Percentiles rank a stretch among this genome's conserved stretches.
Conservation (phyloP, 92 coral and sea anemone species). For the Ricordea florida region DNA sequence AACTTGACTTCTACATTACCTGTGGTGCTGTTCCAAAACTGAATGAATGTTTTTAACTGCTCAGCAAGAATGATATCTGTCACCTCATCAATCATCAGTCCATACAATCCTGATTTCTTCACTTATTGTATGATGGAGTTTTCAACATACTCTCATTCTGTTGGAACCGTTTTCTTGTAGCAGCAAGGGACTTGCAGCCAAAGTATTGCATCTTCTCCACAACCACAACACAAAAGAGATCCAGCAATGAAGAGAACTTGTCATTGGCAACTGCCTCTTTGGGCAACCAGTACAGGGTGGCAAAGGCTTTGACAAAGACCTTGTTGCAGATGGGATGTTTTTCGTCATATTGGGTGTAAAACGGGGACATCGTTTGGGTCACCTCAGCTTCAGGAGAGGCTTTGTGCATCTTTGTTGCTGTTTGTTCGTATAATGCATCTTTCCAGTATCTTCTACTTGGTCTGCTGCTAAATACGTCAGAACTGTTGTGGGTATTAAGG, state of each 20-base stretch:
- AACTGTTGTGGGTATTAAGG: conserved; percentile 23
- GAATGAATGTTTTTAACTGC: conserved; percentile 13
- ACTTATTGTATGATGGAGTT: not conserved
- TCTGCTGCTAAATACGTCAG: conserved; percentile 14
- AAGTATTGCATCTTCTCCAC: conserved; percentile 36
- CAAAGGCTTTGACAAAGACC: conserved; percentile 36
- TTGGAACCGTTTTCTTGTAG: conserved; percentile 14
- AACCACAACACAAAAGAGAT: conserved; percentile 19
- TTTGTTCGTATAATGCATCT: conserved; percentile 13
- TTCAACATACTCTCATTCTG: conserved; percentile 20
- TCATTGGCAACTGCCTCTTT: conserved; percentile 33
- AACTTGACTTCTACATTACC: not conserved
- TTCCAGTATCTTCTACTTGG: conserved; percentile 19
- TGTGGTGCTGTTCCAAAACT: conserved; percentile 37
- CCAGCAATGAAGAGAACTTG: conserved; percentile 11
- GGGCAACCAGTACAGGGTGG: conserved; percentile 34
- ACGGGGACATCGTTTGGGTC: conserved; percentile 26
- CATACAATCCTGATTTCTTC: not conserved
- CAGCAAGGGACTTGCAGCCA: conserved; percentile 36
- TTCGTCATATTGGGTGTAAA: conserved; percentile 6
- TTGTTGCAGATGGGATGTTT: not conserved
- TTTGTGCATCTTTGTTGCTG: too few species aligned
- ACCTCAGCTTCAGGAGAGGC: conserved; percentile 31
- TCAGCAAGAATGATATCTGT: conserved; percentile 25
- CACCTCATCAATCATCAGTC: conserved; percentile 46